Percentiles rank a stretch among this genome's conserved stretches.
phyloP scores from a whole-genome alignment of 35 echinoderm and acorn worm genomes.

The Lytechinus pictus region DNA sequence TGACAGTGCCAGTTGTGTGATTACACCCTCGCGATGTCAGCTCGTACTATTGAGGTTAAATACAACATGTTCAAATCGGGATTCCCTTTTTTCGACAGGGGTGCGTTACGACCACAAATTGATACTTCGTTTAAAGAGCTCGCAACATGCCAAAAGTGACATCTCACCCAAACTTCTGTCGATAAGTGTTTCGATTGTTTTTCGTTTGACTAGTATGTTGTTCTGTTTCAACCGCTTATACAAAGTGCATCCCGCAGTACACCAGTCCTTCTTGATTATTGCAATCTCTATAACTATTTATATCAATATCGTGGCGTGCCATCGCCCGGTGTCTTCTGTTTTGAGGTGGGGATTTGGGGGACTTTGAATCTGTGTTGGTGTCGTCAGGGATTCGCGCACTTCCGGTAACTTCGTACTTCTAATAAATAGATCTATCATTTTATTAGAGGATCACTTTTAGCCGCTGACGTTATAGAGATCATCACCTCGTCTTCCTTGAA shows the following conservation, averaged over 20 bases:
- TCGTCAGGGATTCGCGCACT: slow-evolving; percentile 44
- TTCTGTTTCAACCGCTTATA: background rate
- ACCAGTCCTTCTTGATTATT: background rate
- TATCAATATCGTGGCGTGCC: background rate
- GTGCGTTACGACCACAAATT: slow-evolving; percentile 16
- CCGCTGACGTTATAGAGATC: slow-evolving; percentile 54
- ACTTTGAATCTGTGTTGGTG: slow-evolving; percentile 57
- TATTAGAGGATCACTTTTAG: slow-evolving; percentile 60
- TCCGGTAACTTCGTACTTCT: background rate
- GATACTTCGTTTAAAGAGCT: slow-evolving; percentile 11
- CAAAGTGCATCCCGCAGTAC: background rate
- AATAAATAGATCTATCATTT: slow-evolving; percentile 8
- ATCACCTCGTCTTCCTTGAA: slow-evolving; percentile 52
- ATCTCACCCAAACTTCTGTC: background rate
- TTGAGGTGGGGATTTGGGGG: slow-evolving; percentile 63
- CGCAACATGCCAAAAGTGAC: slow-evolving; percentile 5
- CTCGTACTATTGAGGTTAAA: background rate
- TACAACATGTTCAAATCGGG: no score
- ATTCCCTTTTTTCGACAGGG: background rate
- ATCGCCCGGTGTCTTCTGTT: slow-evolving; percentile 53
- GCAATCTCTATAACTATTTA: background rate
- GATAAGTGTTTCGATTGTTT: background rate
- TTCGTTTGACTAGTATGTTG: background rate
- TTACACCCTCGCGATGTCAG: background rate
- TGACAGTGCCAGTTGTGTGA: background rate